phyloP scores from a whole-genome alignment of 2,113 vertebrate genomes.

The Thomomys bottae region DNA sequence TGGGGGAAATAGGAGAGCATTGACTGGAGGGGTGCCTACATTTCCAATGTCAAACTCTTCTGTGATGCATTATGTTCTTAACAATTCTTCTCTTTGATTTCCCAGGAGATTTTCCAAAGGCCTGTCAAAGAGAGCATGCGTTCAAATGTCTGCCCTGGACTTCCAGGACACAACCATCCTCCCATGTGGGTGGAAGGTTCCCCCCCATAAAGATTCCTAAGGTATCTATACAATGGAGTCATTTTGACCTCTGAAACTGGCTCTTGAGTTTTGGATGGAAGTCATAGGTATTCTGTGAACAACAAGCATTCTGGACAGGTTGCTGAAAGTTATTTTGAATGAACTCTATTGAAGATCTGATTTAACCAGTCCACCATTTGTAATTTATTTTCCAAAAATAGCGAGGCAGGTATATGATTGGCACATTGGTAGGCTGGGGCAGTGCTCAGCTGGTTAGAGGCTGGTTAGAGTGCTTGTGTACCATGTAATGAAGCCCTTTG shows the following conservation, averaged over 20 bases:
- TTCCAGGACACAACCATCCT: not conserved
- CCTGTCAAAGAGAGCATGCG: not conserved
- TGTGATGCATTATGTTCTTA: not conserved
- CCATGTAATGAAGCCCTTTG: too few species aligned
- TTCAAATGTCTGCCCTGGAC: not conserved
- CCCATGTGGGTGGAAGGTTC: too few species aligned
- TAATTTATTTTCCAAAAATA: not conserved
- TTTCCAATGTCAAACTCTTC: slow-evolving; percentile 42
- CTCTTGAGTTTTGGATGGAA: not conserved
- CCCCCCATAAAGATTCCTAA: not conserved
- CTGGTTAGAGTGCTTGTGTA: too few species aligned
- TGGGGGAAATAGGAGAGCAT: not conserved
- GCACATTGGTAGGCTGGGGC: not conserved
- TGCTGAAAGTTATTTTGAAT: not conserved
- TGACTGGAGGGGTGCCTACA: not conserved
- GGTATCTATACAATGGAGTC: not conserved
- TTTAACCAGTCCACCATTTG: not conserved
- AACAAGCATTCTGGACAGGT: not conserved
- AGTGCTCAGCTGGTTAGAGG: too few species aligned
- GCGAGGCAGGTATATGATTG: not conserved
- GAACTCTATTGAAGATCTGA: not conserved
- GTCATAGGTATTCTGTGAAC: not conserved
- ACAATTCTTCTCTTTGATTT: not conserved
- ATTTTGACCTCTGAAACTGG: not conserved
- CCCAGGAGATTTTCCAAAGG: slow-evolving; percentile 33